These are phyloP conservation scores for Cossypha niveicapilla DNA, from an alignment of 2,797 vertebrate genomes.

Conservation along the genomic window DNA sequence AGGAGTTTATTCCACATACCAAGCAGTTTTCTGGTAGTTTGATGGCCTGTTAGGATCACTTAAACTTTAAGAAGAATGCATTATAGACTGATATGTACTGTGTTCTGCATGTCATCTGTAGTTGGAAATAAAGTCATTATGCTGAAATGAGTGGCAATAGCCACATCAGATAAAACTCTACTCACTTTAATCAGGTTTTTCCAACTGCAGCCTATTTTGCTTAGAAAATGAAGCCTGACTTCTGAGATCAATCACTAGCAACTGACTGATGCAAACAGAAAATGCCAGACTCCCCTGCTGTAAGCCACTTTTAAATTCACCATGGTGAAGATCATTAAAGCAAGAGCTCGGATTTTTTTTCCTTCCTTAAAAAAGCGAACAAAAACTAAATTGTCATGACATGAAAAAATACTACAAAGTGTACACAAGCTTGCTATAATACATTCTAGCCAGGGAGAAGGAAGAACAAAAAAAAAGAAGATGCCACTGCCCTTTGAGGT, in stretches of 20 bases:
- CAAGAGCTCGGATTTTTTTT: not conserved
- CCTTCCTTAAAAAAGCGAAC: not conserved
- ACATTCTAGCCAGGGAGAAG: not conserved
- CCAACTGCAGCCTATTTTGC: conserved; percentile 3
- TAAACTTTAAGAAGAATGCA: not conserved
- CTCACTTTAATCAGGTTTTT: conserved; percentile 41
- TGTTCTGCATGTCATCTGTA: not conserved
- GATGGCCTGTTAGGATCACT: not conserved
- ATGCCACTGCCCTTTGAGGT: not conserved
- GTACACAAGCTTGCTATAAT: not conserved
- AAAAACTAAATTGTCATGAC: not conserved
- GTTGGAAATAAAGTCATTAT: not conserved
- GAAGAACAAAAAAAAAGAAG: not conserved
- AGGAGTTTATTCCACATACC: not conserved
- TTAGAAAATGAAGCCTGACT: conserved; percentile 17
- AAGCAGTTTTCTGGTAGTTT: not conserved
- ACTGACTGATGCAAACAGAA: conserved; percentile 7
- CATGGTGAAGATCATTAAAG: not conserved
- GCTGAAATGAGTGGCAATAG: not conserved
- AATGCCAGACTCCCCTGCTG: not conserved
- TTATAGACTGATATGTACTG: not conserved
- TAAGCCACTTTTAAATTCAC: conserved; percentile 32
- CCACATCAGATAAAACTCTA: not conserved
- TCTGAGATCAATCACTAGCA: not conserved
- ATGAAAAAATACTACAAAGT: not conserved